Percentiles rank a stretch among this genome's conserved stretches.
These are phyloP conservation scores for Oophaga pumilio DNA, from an alignment of 2,113 vertebrate genomes.

Conservation along the genomic window DNA sequence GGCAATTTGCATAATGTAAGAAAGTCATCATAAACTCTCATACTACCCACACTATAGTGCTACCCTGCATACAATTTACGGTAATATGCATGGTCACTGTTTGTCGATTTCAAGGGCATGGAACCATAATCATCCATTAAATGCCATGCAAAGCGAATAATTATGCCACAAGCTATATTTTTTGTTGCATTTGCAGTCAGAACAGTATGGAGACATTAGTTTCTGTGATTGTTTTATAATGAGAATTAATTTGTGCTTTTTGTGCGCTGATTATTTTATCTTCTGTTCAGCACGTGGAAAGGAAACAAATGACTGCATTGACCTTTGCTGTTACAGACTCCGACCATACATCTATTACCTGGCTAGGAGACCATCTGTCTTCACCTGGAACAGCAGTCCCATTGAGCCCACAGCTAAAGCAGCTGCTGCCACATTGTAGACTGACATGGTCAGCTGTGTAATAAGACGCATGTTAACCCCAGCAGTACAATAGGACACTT, in stretches of 20 bases:
- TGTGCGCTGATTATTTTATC: not conserved
- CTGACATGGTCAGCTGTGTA: conserved; percentile 80
- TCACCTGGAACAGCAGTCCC: conserved; percentile 78
- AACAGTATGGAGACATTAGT: not conserved
- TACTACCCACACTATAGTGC: too few species aligned
- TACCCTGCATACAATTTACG: too few species aligned
- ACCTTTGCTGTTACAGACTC: conserved; percentile 21
- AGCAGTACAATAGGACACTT: conserved; percentile 73
- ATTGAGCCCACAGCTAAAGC: conserved; percentile 68
- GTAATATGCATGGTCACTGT: not conserved
- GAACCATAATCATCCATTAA: not conserved
- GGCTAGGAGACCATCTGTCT: conserved; percentile 76
- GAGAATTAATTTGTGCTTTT: not conserved
- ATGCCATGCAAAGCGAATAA: not conserved
- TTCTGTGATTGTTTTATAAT: not conserved
- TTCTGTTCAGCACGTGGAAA: not conserved
- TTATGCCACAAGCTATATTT: not conserved
- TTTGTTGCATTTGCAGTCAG: not conserved
- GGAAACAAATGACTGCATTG: not conserved
- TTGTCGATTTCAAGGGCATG: not conserved
- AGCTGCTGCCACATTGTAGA: conserved; percentile 80
- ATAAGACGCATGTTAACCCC: conserved; percentile 62
- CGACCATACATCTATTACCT: conserved; percentile 65
- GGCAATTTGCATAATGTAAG: too few species aligned
- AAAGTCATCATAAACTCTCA: too few species aligned